These are phyloP conservation scores for Apis mellifera DNA, from an alignment of 1,140 invertebrate species.

Conservation along the genomic window Amel_HAv3.1 CM009933.2:10140001-10140500, in stretches of 20 bases:
- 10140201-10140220: slow-evolving; percentile 73
- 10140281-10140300: neutral
- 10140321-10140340: neutral
- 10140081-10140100: neutral
- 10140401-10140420: neutral
- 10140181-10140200: slow-evolving; percentile 84
- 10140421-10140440: neutral
- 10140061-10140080: neutral
- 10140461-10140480: neutral
- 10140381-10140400: neutral
- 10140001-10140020: no score
- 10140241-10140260: slow-evolving; percentile 67
- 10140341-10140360: neutral
- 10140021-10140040: neutral
- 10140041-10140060: neutral
- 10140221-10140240: slow-evolving; percentile 72
- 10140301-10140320: neutral
- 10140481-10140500: neutral
- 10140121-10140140: slow-evolving; percentile 84
- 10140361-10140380: neutral
- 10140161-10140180: slow-evolving; percentile 86
- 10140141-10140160: slow-evolving; percentile 85
- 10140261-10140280: neutral
- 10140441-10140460: neutral
- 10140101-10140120: slow-evolving; percentile 79